Evolutionary conservation across 1,140 invertebrate genomes (phyloP).

Genomic region (Polyergus mexicanus): DNA sequence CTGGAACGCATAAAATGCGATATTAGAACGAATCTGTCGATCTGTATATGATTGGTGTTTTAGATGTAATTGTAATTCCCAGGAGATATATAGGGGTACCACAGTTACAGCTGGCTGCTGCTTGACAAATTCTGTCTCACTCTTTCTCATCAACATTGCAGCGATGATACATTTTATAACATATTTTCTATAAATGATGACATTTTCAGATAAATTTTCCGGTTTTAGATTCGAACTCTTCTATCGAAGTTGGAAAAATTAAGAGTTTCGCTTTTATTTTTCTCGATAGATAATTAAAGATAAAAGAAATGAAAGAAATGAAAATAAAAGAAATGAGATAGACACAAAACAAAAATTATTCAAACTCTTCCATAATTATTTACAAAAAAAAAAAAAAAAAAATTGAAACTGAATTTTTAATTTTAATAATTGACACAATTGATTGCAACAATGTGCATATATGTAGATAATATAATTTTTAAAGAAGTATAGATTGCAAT

Average conservation of each 20-base stretch:
- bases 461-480: too few relatives aligned
- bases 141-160: neutral
- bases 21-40: neutral
- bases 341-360: too few relatives aligned
- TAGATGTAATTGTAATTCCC: slow-evolving; percentile 29
- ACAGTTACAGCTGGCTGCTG: slow-evolving; percentile 4
- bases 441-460: neutral
- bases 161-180: neutral
- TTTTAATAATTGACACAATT: neutral
- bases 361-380: too few relatives aligned
- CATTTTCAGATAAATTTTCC: neutral
- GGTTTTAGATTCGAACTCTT: neutral
- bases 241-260: neutral
- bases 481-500: too few relatives aligned
- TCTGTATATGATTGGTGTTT: neutral
- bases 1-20: neutral
- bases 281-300: neutral
- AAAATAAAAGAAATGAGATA: neutral
- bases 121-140: neutral
- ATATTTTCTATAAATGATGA: neutral
- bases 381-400: too few relatives aligned
- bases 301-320: neutral
- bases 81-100: neutral
- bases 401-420: neutral
- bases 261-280: neutral